Conservation (phyloP, 2,113 vertebrate species). For the Mesocricetus auratus region DNA sequence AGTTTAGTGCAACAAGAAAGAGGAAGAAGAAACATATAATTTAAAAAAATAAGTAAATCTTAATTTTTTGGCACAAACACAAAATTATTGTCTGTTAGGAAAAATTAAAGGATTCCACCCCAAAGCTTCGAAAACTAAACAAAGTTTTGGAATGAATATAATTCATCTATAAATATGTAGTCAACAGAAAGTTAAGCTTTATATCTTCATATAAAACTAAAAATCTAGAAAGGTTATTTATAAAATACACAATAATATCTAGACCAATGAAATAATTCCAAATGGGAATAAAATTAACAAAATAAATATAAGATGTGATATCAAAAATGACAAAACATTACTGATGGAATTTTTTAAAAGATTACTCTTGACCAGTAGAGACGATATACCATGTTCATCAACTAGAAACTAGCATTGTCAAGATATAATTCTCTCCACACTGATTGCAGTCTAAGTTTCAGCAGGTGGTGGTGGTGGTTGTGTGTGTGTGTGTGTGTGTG, state of each 20-base stretch:
- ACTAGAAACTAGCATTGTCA: not conserved
- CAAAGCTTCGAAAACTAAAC: not conserved
- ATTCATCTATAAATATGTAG: not conserved
- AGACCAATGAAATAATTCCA: slow-evolving; percentile 3
- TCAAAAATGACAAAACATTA: not conserved
- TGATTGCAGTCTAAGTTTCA: not conserved
- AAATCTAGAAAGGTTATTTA: slow-evolving; percentile 9
- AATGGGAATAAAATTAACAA: slow-evolving; percentile 48
- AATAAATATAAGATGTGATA: not conserved
- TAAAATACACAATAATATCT: not conserved
- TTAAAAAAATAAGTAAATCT: not conserved
- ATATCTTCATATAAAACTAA: slow-evolving; percentile 16
- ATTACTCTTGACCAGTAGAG: not conserved
- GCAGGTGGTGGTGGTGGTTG: not conserved
- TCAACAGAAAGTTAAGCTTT: not conserved
- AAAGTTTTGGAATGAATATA: not conserved
- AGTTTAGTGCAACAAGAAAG: not conserved
- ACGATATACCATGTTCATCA: not conserved
- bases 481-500: not conserved
- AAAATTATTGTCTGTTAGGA: not conserved
- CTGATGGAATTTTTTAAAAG: slow-evolving; percentile 12
- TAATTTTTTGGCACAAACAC: not conserved
- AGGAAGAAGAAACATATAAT: not conserved
- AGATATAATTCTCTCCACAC: slow-evolving; percentile 2
- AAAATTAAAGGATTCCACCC: not conserved